Evolutionary conservation across 2,797 vertebrate genomes (phyloP).

Genomic region (Gymnothorax javanicus): DNA sequence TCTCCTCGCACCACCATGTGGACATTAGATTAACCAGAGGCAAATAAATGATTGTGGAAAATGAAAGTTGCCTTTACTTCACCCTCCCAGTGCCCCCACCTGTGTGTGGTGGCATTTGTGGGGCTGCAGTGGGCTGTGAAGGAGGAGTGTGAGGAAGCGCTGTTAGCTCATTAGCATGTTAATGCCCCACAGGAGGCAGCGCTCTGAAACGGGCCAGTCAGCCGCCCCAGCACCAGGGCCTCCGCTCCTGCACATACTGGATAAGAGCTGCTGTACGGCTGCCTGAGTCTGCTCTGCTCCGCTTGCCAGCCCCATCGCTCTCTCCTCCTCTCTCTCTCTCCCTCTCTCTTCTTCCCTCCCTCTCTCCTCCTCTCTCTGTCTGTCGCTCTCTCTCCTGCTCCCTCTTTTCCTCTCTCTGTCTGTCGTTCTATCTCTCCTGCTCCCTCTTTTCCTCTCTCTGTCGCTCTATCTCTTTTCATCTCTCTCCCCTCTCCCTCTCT

Average conservation of each 20-base stretch:
- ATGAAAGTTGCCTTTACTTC: neutral
- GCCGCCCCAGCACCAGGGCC: constrained; percentile 36
- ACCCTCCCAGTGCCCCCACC: neutral
- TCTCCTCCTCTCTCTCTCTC: neutral
- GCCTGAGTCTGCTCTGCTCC: constrained; percentile 52
- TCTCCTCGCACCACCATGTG: neutral
- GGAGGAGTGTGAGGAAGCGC: neutral
- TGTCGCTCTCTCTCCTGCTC: neutral
- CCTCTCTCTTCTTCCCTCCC: neutral
- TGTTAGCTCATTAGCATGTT: constrained; percentile 34
- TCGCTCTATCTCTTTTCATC: no score
- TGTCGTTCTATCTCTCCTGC: neutral
- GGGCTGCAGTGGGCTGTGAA: neutral
- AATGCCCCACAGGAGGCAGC: constrained; percentile 32
- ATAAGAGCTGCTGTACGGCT: constrained; percentile 51
- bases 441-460: neutral
- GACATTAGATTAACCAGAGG: neutral
- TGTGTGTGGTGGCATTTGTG: constrained; percentile 10
- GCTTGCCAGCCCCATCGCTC: neutral
- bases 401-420: neutral
- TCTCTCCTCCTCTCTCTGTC: neutral
- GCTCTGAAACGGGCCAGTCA: constrained; percentile 20
- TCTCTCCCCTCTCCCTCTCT: neutral
- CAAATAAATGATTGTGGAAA: neutral
- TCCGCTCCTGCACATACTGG: constrained; percentile 54